phyloP scores from a whole-genome alignment of 2,888 invertebrate species.

The Slavum lentiscoides region DNA sequence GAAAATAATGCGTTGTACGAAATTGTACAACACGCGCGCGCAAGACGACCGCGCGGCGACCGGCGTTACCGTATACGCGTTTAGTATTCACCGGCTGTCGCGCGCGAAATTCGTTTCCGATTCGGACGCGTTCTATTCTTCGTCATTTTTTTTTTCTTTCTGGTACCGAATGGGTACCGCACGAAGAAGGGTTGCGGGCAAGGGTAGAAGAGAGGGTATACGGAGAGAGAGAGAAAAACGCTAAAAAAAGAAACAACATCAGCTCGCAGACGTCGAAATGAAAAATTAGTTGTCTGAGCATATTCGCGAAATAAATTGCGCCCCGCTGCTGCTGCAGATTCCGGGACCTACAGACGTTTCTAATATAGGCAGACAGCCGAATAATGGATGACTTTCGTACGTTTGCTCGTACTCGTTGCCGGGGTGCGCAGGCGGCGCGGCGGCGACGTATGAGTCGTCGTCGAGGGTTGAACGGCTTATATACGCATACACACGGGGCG shows the following conservation, averaged over 20 bases:
- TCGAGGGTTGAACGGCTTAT: too few relatives aligned
- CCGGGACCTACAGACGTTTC: constrained; percentile 36
- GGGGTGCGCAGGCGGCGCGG: not conserved
- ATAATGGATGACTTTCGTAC: constrained; percentile 53
- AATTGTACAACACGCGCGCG: not conserved
- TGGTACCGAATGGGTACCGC: too few relatives aligned
- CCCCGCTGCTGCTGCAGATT: not conserved
- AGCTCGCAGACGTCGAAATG: constrained; percentile 37
- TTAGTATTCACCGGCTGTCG: constrained; percentile 51
- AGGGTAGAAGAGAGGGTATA: not conserved
- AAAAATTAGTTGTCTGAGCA: constrained; percentile 48
- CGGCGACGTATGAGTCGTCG: not conserved
- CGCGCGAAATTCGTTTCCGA: constrained; percentile 30
- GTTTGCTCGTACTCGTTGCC: constrained; percentile 21
- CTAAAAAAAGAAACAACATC: constrained; percentile 5
- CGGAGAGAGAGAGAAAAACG: not conserved
- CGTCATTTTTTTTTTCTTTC: not conserved
- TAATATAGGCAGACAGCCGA: constrained; percentile 49
- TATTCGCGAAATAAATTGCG: constrained; percentile 48
- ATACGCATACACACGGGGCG: too few relatives aligned
- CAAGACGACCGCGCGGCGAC: too few relatives aligned
- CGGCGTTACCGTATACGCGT: not conserved
- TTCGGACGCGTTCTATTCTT: constrained; percentile 26
- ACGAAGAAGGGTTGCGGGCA: constrained; percentile 17
- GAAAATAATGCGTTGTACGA: not conserved